Conservation (phyloP, 2,113 vertebrate genomes). For the Podarcis cretensis region DNA sequence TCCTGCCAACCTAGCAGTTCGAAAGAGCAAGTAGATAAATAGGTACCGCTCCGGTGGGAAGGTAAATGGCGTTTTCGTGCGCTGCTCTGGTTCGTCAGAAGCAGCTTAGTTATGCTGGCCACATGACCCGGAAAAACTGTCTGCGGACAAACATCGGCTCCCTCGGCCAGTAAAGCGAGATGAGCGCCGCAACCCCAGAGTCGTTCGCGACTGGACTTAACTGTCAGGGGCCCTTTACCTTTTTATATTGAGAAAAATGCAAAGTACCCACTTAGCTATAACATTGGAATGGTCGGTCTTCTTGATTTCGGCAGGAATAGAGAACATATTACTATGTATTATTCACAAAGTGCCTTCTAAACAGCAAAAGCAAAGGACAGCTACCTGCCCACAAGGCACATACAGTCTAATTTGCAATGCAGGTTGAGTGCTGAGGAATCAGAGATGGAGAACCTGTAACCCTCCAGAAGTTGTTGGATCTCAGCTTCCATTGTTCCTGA, state of each 20-base stretch:
- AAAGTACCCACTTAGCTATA: constrained; percentile 24
- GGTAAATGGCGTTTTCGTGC: too few relatives aligned
- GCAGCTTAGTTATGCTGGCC: too few relatives aligned
- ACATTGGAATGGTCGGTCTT: background rate
- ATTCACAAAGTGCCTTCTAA: background rate
- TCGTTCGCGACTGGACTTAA: too few relatives aligned
- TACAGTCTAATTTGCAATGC: background rate
- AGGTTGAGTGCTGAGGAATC: background rate
- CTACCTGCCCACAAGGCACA: background rate
- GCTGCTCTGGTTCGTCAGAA: too few relatives aligned
- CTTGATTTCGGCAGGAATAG: background rate
- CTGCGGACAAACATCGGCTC: too few relatives aligned
- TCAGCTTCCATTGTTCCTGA: background rate
- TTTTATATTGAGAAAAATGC: constrained; percentile 1
- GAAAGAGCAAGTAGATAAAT: too few relatives aligned
- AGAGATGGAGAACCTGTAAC: background rate
- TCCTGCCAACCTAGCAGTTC: too few relatives aligned
- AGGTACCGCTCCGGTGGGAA: too few relatives aligned
- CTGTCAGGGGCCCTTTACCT: too few relatives aligned
- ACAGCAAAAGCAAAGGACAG: background rate
- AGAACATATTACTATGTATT: background rate
- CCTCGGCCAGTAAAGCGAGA: too few relatives aligned
- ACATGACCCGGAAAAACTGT: too few relatives aligned
- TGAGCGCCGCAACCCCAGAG: too few relatives aligned
- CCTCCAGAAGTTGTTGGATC: background rate